Evolutionary conservation across 2,797 vertebrate species (phyloP).

Genomic region (Molossus molossus): DNA sequence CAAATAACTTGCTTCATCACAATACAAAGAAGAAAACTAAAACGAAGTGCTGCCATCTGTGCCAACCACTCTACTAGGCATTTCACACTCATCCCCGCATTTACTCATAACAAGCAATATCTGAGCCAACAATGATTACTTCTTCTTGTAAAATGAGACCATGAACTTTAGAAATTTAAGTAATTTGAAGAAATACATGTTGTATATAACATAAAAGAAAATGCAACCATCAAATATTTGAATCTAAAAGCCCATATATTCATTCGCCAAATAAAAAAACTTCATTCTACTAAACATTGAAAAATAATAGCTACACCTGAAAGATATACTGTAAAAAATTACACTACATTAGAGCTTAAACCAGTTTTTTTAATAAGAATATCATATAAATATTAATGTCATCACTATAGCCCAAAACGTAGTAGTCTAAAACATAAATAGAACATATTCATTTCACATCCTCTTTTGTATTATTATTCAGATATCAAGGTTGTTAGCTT

Average conservation of each 20-base stretch:
- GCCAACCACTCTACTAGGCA: background rate
- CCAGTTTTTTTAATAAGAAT: background rate
- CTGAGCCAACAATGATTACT: background rate
- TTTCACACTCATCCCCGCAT: background rate
- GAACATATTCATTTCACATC: background rate
- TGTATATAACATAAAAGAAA: background rate
- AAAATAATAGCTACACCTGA: background rate
- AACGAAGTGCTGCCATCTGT: background rate
- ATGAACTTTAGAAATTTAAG: background rate
- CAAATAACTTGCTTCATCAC: background rate
- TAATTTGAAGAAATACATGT: background rate
- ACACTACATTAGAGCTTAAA: background rate
- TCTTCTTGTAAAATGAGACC: background rate
- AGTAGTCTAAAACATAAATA: slow-evolving; percentile 5
- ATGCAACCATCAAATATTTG: background rate
- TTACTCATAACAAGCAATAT: slow-evolving; percentile 22
- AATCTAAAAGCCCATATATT: background rate
- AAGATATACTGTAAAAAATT: background rate
- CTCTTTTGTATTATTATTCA: background rate
- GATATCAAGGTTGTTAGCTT: background rate
- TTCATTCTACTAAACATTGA: background rate
- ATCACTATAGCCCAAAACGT: background rate
- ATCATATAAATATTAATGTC: background rate
- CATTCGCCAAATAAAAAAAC: background rate
- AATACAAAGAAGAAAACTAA: slow-evolving; percentile 21